A percentile compares a stretch with the other conserved stretches of the same genome.
Conservation (phyloP, 2,113 vertebrate species). For the Donacobius atricapilla region DNA sequence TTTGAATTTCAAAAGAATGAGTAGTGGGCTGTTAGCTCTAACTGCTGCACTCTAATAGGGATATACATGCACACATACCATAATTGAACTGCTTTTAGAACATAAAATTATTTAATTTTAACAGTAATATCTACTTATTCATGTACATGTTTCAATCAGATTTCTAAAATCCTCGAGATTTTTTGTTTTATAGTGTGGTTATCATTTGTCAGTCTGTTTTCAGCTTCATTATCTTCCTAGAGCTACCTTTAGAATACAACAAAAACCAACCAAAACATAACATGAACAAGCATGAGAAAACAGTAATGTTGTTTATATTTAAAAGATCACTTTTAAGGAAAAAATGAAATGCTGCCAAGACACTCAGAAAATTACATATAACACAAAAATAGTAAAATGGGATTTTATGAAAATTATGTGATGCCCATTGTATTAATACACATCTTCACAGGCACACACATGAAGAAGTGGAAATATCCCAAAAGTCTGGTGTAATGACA, state of each 20-base stretch:
- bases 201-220: background rate
- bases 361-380: background rate
- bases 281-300: background rate
- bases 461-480: background rate
- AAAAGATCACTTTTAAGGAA: background rate
- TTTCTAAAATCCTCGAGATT: background rate
- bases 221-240: background rate
- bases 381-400: background rate
- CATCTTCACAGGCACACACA: background rate
- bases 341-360: background rate
- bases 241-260: background rate
- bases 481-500: background rate
- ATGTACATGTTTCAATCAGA: background rate
- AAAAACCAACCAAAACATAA: background rate
- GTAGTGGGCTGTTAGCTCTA: background rate
- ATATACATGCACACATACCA: background rate
- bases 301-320: background rate
- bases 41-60: background rate
- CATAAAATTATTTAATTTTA: background rate
- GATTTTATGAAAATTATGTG: background rate
- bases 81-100: background rate
- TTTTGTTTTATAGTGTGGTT: background rate
- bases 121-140: background rate
- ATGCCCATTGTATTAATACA: background rate
- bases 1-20: slow-evolving; percentile 43